A percentile compares a stretch with the other conserved stretches of the same genome.
These are phyloP conservation scores for Corythornis leucogaster DNA, from an alignment of 2,797 vertebrate genomes.

Conservation along the genomic window DNA sequence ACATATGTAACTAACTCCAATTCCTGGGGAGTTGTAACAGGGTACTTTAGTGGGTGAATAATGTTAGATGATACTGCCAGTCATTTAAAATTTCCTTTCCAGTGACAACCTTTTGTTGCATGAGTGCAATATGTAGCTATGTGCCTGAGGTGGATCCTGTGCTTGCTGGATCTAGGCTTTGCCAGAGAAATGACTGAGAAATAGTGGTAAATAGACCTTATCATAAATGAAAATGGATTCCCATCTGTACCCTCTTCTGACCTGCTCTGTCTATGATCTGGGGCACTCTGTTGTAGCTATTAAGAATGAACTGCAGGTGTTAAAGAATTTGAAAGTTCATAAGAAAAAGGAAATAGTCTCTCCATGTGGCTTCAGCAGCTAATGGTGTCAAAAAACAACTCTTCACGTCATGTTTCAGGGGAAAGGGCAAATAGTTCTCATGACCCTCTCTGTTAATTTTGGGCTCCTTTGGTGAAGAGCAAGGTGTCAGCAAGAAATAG, in stretches of 20 bases:
- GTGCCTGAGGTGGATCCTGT: background rate
- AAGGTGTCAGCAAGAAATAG: background rate
- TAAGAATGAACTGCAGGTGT: background rate
- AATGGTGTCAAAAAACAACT: background rate
- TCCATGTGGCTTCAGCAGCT: background rate
- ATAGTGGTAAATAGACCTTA: background rate
- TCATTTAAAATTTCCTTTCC: background rate
- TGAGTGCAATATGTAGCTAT: background rate
- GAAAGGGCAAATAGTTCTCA: background rate
- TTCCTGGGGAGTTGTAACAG: background rate
- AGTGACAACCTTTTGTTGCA: background rate
- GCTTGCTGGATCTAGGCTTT: background rate
- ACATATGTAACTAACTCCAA: background rate
- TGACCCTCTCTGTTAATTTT: background rate
- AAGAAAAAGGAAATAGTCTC: background rate
- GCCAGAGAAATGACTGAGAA: background rate
- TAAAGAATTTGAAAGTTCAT: background rate
- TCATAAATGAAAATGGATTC: background rate
- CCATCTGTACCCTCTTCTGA: rapidly evolving
- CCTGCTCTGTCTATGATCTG: background rate
- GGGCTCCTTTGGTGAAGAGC: background rate
- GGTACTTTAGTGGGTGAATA: background rate
- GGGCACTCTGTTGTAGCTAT: background rate
- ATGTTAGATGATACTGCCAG: background rate
- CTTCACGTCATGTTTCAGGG: background rate